Base-by-base conservation (phyloP, 2,888 invertebrate genomes). In the Bombylius major region DNA sequence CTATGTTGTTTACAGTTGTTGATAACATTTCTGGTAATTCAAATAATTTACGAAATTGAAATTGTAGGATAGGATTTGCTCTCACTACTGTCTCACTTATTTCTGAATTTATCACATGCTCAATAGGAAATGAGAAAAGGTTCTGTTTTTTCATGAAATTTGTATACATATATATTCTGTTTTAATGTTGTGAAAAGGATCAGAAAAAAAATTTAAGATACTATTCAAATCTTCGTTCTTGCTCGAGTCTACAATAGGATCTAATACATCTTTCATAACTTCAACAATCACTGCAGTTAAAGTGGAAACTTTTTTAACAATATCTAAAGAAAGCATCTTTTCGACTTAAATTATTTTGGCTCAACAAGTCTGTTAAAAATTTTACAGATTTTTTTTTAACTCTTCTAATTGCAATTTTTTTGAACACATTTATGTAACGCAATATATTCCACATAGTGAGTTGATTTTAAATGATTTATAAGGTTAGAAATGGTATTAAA, bases 21-120 rank as follows among this genome's bases (percentile, higher is more conserved):
- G 33, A 8, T 9, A 50, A 51, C 6, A 56, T 39, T 12, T 44
- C 49, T 12, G 50, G 50, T 14, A 55, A 46, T 34, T 55, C 50
- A 55, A 50, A 55, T 42, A 55, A 45, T 50, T 55, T 50, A 31
- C 33, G 14, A 36, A 55, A 55, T 36, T 55, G 55, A 46, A 50
- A 55, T 44, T 50, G 34, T 50, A n/a, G n/a, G n/a, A n/a, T n/a
- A n/a, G n/a, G n/a, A n/a, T n/a, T n/a, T n/a, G n/a, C n/a, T n/a
- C n/a, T n/a, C n/a, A n/a, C n/a, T n/a, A n/a, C n/a, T n/a, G n/a
- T n/a, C n/a, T n/a, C n/a, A n/a, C n/a, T n/a, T n/a, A n/a, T n/a
- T n/a, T n/a, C n/a, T n/a, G n/a, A n/a, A n/a, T n/a, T n/a, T n/a
- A n/a, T n/a, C n/a, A n/a, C n/a, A n/a, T n/a, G n/a, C n/a, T n/a